A percentile compares a stretch with the other conserved stretches of the same genome.
Evolutionary conservation across 2,797 vertebrate genomes (phyloP).

Genomic region (Galagoides demidoff): DNA sequence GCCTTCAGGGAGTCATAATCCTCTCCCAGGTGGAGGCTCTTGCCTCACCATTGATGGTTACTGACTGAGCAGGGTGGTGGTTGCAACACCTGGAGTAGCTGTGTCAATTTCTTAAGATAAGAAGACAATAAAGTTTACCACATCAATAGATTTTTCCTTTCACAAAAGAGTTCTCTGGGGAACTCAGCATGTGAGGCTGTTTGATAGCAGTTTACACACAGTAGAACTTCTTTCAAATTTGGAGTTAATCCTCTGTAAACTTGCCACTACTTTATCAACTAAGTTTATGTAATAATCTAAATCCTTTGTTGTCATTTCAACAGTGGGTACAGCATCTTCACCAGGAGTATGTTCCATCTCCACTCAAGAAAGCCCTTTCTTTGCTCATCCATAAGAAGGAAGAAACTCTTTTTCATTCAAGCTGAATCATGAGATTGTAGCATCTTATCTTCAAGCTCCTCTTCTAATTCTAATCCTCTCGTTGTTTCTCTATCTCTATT

Average conservation of each 20-base stretch:
- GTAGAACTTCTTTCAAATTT: neutral
- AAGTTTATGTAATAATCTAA: neutral
- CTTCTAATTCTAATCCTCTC: neutral
- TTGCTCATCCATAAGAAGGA: neutral
- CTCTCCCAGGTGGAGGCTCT: neutral
- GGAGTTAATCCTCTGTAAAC: neutral
- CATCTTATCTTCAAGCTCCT: neutral
- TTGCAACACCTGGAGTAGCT: neutral
- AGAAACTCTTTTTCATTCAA: neutral
- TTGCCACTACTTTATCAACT: neutral
- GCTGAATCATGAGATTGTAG: neutral
- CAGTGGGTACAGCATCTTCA: neutral
- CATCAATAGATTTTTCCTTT: neutral
- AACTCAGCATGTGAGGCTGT: neutral
- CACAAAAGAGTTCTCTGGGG: neutral
- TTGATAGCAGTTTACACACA: neutral
- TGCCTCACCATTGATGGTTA: neutral
- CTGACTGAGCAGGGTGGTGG: neutral
- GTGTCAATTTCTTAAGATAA: neutral
- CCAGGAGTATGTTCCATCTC: neutral
- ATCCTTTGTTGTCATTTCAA: neutral
- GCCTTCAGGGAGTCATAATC: neutral
- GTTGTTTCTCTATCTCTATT: neutral
- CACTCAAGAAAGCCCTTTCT: neutral
- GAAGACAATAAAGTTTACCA: neutral